Percentiles rank a stretch among this genome's conserved stretches.
phyloP scores from a whole-genome alignment of 2,888 invertebrate genomes.

The Mythimna vitellina region DNA sequence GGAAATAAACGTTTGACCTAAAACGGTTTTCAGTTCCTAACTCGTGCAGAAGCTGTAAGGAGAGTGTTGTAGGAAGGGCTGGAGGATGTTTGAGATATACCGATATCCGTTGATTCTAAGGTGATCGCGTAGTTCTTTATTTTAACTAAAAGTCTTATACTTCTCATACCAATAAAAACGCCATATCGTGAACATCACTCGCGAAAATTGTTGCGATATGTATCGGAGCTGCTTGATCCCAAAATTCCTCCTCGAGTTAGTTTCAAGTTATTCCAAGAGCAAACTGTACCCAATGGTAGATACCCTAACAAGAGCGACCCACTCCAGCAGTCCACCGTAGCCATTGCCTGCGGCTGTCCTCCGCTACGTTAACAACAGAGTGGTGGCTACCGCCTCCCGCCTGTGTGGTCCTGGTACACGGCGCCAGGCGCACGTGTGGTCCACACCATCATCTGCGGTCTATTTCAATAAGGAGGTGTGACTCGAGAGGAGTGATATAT shows the following conservation, averaged over 20 bases:
- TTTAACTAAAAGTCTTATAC: too few relatives aligned
- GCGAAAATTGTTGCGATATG: background rate
- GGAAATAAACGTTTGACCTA: too few relatives aligned
- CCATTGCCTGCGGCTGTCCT: conserved; percentile 62
- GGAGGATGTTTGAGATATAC: too few relatives aligned
- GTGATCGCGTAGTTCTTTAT: too few relatives aligned
- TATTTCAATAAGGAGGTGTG: conserved; percentile 31
- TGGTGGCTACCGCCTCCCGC: conserved; percentile 77
- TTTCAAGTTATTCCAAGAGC: background rate
- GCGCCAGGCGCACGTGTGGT: conserved; percentile 67
- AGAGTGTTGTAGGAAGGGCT: too few relatives aligned
- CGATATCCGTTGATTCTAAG: too few relatives aligned
- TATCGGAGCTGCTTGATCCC: background rate
- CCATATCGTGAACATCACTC: too few relatives aligned
- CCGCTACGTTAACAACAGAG: conserved; percentile 70
- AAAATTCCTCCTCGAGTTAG: background rate
- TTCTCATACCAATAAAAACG: too few relatives aligned
- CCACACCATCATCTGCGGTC: conserved; percentile 53
- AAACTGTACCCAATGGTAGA: conserved; percentile 16
- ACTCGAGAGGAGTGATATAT: conserved; percentile 30
- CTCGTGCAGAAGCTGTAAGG: too few relatives aligned
- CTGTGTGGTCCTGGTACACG: conserved; percentile 82
- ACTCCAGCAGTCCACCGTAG: conserved; percentile 22
- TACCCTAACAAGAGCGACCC: conserved; percentile 16
- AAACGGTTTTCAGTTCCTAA: too few relatives aligned